Evolutionary conservation across 2,113 vertebrate species (phyloP).

Genomic region (Octodon degus): DNA sequence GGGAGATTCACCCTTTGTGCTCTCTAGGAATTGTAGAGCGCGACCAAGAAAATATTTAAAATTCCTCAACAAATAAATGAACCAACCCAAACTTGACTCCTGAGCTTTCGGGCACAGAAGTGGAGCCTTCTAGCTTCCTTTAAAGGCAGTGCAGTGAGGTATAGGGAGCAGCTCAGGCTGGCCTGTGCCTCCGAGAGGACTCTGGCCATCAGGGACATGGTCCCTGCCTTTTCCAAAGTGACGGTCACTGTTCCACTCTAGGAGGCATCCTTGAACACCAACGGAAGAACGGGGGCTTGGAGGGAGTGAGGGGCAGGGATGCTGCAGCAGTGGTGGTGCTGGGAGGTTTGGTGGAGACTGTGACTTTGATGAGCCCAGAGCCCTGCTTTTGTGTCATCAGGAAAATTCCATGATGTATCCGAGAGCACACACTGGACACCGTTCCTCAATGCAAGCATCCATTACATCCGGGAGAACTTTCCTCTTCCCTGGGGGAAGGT

Average conservation of each 20-base stretch:
- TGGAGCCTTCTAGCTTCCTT: not conserved
- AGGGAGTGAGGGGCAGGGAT: not conserved
- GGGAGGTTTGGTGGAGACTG: not conserved
- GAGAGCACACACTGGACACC: constrained; percentile 90
- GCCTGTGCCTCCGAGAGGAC: not conserved
- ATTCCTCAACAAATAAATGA: not conserved
- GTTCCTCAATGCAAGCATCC: constrained; percentile 87
- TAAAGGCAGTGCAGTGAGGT: not conserved
- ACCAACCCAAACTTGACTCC: not conserved
- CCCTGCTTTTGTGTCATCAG: constrained; percentile 69
- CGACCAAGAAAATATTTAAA: not conserved
- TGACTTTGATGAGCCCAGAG: not conserved
- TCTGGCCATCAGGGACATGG: not conserved
- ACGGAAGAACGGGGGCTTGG: not conserved
- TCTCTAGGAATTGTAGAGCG: not conserved
- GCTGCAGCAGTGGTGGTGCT: accelerated
- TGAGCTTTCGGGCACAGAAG: not conserved
- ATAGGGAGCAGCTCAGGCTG: no score
- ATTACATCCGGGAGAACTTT: constrained; percentile 86
- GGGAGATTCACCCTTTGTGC: not conserved
- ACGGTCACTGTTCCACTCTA: not conserved
- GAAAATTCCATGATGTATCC: constrained; percentile 85
- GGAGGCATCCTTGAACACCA: not conserved
- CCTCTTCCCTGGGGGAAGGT: constrained; percentile 88
- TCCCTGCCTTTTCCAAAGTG: not conserved